Evolutionary conservation across 2,888 invertebrate genomes (phyloP).

Genomic region (Cataglyphis rosenhaueri): DNA sequence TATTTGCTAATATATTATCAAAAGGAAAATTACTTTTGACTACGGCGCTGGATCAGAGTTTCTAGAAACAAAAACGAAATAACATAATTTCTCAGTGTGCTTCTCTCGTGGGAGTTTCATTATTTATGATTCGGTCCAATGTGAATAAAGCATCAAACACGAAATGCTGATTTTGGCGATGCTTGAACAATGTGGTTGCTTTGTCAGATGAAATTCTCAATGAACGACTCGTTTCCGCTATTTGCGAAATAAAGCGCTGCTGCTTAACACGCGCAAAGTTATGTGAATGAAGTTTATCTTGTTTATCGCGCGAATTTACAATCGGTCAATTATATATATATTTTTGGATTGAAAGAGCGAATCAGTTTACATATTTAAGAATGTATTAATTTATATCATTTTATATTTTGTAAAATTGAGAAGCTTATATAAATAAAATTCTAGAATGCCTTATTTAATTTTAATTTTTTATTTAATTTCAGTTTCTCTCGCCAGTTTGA

Average conservation of each 20-base stretch:
- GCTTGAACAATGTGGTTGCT: not conserved
- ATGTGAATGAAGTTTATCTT: not conserved
- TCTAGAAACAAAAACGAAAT: not conserved
- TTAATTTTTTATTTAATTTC: slow-evolving; percentile 2
- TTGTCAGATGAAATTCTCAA: not conserved
- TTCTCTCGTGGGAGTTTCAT: not conserved
- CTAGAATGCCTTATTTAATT: not conserved
- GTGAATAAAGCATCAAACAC: slow-evolving; percentile 12
- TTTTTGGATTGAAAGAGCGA: not conserved
- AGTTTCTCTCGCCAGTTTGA: not conserved
- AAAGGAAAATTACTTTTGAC: no score
- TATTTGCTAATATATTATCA: not conserved
- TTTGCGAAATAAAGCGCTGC: slow-evolving; percentile 7
- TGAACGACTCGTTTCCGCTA: not conserved
- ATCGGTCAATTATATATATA: not conserved
- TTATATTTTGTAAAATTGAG: not conserved
- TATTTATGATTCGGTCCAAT: not conserved
- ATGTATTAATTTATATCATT: not conserved
- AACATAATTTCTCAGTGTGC: not conserved
- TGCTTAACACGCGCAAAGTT: not conserved
- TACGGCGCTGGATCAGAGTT: not conserved
- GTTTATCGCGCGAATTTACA: slow-evolving; percentile 7
- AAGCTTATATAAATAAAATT: not conserved
- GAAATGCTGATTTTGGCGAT: slow-evolving; percentile 4
- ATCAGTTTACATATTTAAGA: not conserved